Evolutionary conservation across 1,140 invertebrate genomes (phyloP), one percentile per base, ranked within the genome.

Genomic region (Drosophila ercepeae): DNA sequence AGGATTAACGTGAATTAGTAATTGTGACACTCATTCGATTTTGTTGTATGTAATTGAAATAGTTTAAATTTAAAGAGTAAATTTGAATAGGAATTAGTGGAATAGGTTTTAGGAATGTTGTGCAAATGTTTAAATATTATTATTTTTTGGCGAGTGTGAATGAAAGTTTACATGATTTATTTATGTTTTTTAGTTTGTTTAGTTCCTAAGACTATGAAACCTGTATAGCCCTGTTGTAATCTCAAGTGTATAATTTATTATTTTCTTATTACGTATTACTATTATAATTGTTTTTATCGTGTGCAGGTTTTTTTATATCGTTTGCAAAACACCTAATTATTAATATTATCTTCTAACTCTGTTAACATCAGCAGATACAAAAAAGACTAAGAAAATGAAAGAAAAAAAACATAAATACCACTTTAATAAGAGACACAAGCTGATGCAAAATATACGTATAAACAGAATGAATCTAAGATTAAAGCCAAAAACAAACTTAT

Each of bases 181-280:
- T 63, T 54, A 74, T 67, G 42, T 51, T 72, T 77, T 73, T 65
- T 55, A 78, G 58, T 82, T 82, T 65, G 39, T 58, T 81, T 83
- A 83, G 69, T 58, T 54, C 21, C n/a, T 75, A 78, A 54, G 70
- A 29, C 18, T 41, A 23, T 49, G 61, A 46, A 64, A 54, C 52
- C 64, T 88, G 82, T 86, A 86, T 82, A 86, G 82, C 73, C 83
- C 88, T 88, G 65, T 86, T 88, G 82, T 88, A 88, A 88, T 88
- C 82, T 88, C 82, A 88, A 86, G 60, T 88, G 73, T 77, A 61
- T 88, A 77, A 86, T 77, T 86, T 86, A 86, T 88, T 74, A 83
- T 78, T 83, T 74, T 77, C 57, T 69, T 70, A 77, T 74, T 83
- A 69, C 61, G 60, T 59, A 49, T 52, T 51, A 57, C 27, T 54